These are phyloP conservation scores for Lasiommata megera DNA, from an alignment of 2,888 invertebrate genomes.

Conservation along the genomic window DNA sequence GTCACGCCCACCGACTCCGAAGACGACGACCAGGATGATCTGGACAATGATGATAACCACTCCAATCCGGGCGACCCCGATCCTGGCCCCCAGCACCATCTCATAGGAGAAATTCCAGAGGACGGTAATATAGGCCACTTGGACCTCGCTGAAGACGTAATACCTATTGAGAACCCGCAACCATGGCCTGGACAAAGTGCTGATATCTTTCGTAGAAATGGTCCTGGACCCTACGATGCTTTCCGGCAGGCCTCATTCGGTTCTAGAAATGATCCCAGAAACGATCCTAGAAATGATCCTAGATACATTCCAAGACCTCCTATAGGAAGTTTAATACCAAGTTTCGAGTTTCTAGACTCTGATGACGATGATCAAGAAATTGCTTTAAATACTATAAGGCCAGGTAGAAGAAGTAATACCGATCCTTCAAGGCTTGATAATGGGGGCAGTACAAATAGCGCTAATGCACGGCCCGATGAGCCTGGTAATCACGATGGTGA, in stretches of 20 bases:
- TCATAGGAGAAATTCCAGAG: no score
- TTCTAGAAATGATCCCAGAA: background rate
- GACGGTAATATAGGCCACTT: no score
- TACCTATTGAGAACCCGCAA: no score
- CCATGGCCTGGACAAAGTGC: background rate
- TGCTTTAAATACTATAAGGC: background rate
- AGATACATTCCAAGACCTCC: background rate
- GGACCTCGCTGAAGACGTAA: no score
- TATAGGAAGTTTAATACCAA: background rate
- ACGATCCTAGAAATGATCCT: background rate
- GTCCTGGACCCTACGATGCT: background rate
- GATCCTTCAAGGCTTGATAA: background rate
- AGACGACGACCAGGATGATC: conserved; percentile 36
- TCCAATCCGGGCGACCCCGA: conserved; percentile 9
- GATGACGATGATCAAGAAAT: background rate
- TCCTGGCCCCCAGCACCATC: no score
- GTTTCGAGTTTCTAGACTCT: background rate
- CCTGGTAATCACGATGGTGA: background rate
- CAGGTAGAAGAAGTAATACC: background rate
- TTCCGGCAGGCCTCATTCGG: background rate
- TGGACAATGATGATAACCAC: no score
- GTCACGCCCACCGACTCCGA: conserved; percentile 39
- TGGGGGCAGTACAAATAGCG: background rate
- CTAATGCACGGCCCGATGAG: background rate
- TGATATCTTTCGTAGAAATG: background rate